phyloP scores from a whole-genome alignment of 2,113 vertebrate genomes.

The Chiloscyllium plagiosum region DNA sequence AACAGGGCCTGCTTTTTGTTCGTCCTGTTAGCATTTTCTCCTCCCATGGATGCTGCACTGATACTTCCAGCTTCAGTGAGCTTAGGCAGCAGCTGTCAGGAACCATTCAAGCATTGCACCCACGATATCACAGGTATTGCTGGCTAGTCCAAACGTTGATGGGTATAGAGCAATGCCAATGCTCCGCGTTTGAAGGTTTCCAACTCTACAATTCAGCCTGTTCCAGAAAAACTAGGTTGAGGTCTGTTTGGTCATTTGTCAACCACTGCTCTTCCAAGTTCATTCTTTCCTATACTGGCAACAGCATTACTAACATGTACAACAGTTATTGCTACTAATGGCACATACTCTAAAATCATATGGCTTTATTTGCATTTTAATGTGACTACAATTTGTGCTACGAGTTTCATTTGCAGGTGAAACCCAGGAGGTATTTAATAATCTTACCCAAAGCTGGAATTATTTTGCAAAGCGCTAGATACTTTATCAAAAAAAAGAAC shows the following conservation, averaged over 20 bases:
- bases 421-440: constrained; percentile 36
- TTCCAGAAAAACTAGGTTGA: constrained; percentile 25
- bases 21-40: neutral
- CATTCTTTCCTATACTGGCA: constrained; percentile 4
- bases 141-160: neutral
- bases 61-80: neutral
- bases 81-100: neutral
- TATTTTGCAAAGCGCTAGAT: constrained; percentile 25
- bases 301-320: constrained; percentile 28
- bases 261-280: neutral
- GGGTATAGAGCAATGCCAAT: neutral
- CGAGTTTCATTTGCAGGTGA: constrained; percentile 27
- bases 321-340: constrained; percentile 36
- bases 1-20: neutral
- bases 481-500: neutral
- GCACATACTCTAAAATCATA: constrained; percentile 31
- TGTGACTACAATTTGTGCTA: constrained; percentile 34
- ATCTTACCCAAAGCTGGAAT: constrained; percentile 34
- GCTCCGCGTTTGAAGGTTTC: neutral
- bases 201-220: neutral
- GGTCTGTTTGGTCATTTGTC: constrained; percentile 23
- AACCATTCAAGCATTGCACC: neutral
- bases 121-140: constrained; percentile 11
- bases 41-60: neutral
- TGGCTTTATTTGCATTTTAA: constrained; percentile 37